phyloP scores from a whole-genome alignment of 2,888 invertebrate species.

The Eueremaeus valkanovi region DNA sequence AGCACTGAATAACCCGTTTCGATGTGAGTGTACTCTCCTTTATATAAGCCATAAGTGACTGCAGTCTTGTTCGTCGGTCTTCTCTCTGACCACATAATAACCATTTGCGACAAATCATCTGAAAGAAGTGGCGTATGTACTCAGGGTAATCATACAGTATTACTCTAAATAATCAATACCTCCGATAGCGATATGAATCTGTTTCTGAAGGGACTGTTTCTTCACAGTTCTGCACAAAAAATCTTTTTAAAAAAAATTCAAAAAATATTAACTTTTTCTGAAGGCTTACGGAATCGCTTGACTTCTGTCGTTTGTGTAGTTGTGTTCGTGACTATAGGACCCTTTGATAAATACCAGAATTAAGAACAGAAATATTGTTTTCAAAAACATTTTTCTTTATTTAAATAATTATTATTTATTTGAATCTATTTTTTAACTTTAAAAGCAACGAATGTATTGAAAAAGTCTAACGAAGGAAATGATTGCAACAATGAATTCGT shows the following conservation, averaged over 20 bases:
- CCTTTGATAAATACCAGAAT: background rate
- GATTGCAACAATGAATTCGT: background rate
- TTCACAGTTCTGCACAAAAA: background rate
- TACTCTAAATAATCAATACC: background rate
- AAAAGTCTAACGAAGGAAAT: background rate
- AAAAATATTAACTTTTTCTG: background rate
- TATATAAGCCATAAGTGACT: conserved; percentile 10
- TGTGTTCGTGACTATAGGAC: background rate
- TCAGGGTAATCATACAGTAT: too few species aligned
- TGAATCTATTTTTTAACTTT: too few species aligned
- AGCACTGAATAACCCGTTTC: conserved; percentile 1
- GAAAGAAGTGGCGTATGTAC: too few species aligned
- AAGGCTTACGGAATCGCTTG: background rate
- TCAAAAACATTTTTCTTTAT: background rate
- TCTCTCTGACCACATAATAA: conserved; percentile 7
- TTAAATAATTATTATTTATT: too few species aligned
- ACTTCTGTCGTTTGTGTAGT: background rate
- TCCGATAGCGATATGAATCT: conserved; percentile 30
- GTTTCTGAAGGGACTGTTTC: background rate
- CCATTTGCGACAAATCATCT: conserved; percentile 29
- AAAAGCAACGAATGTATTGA: too few species aligned
- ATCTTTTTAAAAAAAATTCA: background rate
- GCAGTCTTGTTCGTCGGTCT: background rate
- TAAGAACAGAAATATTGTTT: background rate
- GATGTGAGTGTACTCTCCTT: conserved; percentile 7